phyloP scores from a whole-genome alignment of 1,140 invertebrate genomes.

The Caenorhabditis briggsae region DNA sequence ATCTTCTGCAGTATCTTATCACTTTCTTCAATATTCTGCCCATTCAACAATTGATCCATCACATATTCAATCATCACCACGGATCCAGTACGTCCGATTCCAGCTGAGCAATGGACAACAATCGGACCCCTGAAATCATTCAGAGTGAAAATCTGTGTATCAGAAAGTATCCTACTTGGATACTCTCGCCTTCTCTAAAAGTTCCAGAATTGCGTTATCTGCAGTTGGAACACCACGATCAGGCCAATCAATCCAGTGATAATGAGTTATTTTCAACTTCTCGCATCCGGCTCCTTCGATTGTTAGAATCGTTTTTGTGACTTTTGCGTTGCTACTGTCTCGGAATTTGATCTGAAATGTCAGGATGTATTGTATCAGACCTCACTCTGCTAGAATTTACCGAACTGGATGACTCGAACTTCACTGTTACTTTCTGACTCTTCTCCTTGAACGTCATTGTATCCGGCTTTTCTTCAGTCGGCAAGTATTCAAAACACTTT shows the following conservation, averaged over 20 bases:
- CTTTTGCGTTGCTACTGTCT: not conserved
- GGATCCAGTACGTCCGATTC: constrained; percentile 92
- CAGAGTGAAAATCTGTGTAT: not conserved
- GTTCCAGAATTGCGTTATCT: not conserved
- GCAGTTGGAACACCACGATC: constrained; percentile 34
- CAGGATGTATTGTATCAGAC: not conserved
- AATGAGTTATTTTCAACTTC: constrained; percentile 19
- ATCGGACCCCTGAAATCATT: constrained; percentile 82
- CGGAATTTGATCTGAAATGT: constrained; percentile 34
- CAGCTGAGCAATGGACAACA: constrained; percentile 94
- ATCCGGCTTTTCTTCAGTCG: constrained; percentile 6
- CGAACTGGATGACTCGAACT: not conserved
- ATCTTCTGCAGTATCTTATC: constrained; percentile 42
- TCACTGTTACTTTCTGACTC: constrained; percentile 35
- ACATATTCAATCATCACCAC: constrained; percentile 61
- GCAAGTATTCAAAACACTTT: constrained; percentile 57
- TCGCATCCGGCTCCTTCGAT: constrained; percentile 13
- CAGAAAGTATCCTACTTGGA: constrained; percentile 80
- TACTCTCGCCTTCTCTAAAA: constrained; percentile 10
- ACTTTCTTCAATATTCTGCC: constrained; percentile 36
- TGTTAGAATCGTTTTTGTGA: not conserved
- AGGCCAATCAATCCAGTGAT: constrained; percentile 49
- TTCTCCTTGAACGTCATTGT: constrained; percentile 41
- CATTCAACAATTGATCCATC: constrained; percentile 50
- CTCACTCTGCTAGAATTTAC: not conserved